Evolutionary conservation across 2,113 vertebrate genomes (phyloP), one percentile per base, ranked within the genome.

Genomic region (Malaclemys terrapin): DNA sequence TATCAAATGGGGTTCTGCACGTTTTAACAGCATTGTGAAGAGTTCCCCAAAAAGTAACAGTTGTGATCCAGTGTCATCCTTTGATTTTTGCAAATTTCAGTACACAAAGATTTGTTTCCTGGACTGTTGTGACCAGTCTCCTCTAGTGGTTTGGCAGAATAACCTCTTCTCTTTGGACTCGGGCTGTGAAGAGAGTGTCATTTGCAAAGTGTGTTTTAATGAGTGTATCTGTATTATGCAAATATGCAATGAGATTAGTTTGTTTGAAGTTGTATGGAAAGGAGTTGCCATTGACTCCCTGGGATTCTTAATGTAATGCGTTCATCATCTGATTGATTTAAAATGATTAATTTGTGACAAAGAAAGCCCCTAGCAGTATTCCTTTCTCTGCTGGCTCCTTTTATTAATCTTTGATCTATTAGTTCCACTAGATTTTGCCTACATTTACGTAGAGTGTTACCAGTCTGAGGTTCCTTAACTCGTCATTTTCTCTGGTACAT

Each of bases 141-240:
- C 53, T 59, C 42, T 10, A 87, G 14, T 5, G 31, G 14, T n/a
- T 80, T 87, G 85, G 11, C 10, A 8, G 31, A 62, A 2, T 8
- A 3, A 27, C 20, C 3, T 31, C 0, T 19, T 29, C 57, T 31
- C 27, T 4, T 52, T 62, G 29, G 3, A 16, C 10, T 1, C 4
- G 14, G 19, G 49, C 10, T 52, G 4, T 24, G 8, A 59, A 69
- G 65, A 59, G 54, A 3, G 0, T 14, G 14, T 50, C 17, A 2
- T 13, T 20, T 56, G 24, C 72, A 84, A 45, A 57, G 62, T 57
- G 24, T 12, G 16, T 72, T 85, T 78, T 78, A n/a, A 0, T n/a
- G 11, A 9, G 1, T 20, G 35, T 59, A 47, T 24, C 27, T 29
- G 75, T 49, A 45, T 24, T 81, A 78, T 29, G 79, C 50, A 3